phyloP scores from a whole-genome alignment of 2,888 invertebrate genomes.

The Epistrophe grossulariae region DNA sequence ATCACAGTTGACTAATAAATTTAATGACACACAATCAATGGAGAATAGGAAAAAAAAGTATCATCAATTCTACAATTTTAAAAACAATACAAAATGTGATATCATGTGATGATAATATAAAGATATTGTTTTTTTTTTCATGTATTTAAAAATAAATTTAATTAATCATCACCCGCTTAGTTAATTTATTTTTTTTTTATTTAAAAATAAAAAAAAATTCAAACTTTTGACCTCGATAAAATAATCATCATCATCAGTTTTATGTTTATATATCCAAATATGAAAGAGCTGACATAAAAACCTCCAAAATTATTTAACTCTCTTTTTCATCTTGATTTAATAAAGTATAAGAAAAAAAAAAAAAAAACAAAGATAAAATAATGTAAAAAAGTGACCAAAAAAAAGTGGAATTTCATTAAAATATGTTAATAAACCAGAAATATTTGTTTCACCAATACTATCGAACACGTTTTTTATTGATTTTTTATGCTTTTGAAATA shows the following conservation, averaged over 20 bases:
- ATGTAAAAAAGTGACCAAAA: background rate
- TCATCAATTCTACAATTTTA: slow-evolving; percentile 15
- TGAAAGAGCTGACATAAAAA: slow-evolving; percentile 61
- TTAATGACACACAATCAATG: background rate
- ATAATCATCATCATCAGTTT: background rate
- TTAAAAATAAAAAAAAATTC: background rate
- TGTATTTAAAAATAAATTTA: slow-evolving; percentile 2
- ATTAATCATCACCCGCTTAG: slow-evolving; percentile 3
- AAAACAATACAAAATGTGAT: slow-evolving; percentile 14
- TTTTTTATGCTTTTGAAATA: slow-evolving; percentile 23
- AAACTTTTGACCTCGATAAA: slow-evolving; percentile 22
- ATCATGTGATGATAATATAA: background rate
- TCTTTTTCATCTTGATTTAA: slow-evolving; percentile 22
- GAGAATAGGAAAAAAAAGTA: background rate
- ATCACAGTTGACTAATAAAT: slow-evolving; percentile 19
- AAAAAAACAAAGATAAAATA: no score
- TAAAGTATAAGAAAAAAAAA: background rate
- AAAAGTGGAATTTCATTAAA: slow-evolving; percentile 16
- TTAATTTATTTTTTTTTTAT: background rate
- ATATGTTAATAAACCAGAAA: slow-evolving; percentile 65
- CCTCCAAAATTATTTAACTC: slow-evolving; percentile 46
- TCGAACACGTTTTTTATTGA: slow-evolving; percentile 32
- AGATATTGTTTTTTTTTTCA: background rate
- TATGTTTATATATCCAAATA: slow-evolving; percentile 12
- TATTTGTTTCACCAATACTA: slow-evolving; percentile 39